These are phyloP conservation scores for Schizotus pectinicornis DNA, from an alignment of 2,888 invertebrate species.

Conservation along the genomic window DNA sequence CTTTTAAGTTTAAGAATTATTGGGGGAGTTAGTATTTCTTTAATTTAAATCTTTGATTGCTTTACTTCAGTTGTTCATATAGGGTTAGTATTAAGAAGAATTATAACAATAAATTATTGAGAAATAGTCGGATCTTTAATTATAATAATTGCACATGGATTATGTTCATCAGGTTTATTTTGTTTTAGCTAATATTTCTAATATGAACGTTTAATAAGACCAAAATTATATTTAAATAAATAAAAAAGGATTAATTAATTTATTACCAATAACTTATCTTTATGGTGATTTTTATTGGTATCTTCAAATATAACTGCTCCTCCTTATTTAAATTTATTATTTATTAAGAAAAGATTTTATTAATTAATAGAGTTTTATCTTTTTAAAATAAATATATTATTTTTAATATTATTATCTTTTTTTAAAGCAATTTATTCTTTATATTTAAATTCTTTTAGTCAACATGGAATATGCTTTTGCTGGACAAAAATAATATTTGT, in stretches of 20 bases:
- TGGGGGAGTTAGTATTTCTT: constrained; percentile 66
- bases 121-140: constrained; percentile 62
- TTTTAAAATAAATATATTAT: constrained; percentile 62
- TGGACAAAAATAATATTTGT: too few species aligned
- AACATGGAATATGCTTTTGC: too few species aligned
- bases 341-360: constrained; percentile 69
- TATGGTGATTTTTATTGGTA: constrained; percentile 72
- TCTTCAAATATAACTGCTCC: constrained; percentile 71
- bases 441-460: constrained; percentile 67
- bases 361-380: constrained; percentile 66
- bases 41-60: constrained; percentile 76
- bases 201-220: constrained; percentile 68
- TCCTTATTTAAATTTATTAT: constrained; percentile 71
- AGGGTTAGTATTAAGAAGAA: constrained; percentile 65
- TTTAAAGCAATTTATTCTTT: constrained; percentile 70
- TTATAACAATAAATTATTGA: constrained; percentile 65
- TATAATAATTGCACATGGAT: constrained; percentile 70
- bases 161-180: constrained; percentile 72
- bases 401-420: constrained; percentile 67
- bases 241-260: constrained; percentile 62
- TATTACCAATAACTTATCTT: constrained; percentile 48
- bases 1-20: constrained; percentile 64
- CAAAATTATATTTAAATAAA: constrained; percentile 69
- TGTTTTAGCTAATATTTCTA: constrained; percentile 68
- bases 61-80: constrained; percentile 77